Conservation (phyloP, 2,113 vertebrate genomes). For the Bambusicola thoracicus region DNA sequence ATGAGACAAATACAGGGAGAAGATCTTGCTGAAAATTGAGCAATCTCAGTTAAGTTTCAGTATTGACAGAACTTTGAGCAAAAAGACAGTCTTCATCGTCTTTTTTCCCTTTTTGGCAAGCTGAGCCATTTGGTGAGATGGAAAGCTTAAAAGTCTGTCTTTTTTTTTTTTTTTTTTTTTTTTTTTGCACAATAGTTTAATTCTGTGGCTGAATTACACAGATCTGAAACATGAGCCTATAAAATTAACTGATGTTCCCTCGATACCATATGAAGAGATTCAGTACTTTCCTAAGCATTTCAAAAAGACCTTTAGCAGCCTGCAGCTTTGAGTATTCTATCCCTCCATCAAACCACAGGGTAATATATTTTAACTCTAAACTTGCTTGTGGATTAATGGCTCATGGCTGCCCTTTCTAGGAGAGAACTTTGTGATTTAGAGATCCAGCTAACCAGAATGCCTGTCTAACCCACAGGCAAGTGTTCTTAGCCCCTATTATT, state of each 20-base stretch:
- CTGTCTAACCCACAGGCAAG: neutral
- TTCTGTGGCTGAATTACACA: constrained; percentile 4
- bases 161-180: neutral
- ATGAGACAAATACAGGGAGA: neutral
- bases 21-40: neutral
- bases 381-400: neutral
- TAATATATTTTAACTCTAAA: neutral
- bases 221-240: neutral
- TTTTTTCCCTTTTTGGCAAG: constrained; percentile 36
- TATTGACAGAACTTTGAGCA: constrained; percentile 46
- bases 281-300: constrained; percentile 10
- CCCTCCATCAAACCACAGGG: neutral
- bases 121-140: neutral
- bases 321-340: neutral
- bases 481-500: neutral
- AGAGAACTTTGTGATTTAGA: neutral
- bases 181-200: neutral
- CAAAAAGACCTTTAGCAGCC: neutral
- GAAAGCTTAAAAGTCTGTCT: neutral
- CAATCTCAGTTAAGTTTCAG: constrained; percentile 18
- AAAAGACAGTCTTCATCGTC: neutral
- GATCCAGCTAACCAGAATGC: neutral
- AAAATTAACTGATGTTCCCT: constrained; percentile 32
- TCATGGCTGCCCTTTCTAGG: neutral
- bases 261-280: neutral